Evolutionary conservation across 1,140 invertebrate genomes (phyloP), one percentile per base, ranked within the genome.

Genomic region (Bradynema listronoti): DNA sequence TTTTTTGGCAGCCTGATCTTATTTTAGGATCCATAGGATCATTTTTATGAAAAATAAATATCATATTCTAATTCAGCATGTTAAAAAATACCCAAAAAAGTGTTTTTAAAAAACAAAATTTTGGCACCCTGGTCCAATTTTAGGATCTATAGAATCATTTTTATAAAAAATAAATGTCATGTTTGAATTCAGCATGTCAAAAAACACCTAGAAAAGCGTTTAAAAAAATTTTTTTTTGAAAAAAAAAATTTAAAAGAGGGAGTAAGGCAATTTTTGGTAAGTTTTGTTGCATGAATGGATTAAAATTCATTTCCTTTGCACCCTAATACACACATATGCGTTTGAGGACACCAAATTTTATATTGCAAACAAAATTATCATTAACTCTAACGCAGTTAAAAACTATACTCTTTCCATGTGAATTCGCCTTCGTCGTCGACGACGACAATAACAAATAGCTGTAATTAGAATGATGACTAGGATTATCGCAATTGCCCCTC

Each of bases 401-500:
- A n/a, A 49, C 11, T 56, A 19, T 11, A 50, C 33, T 30, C 27
- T 55, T 55, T 43, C 34, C 53, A 52, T 27, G 33, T 61, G 54
- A 4, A 24, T 29, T 36, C n/a, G 49, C 32, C 34, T 56, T 62
- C 29, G 55, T 7, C 50, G 25, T 27, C 45, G 51, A 0, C 56
- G 56, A 30, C 45, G 56, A 7, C 54, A 58, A 24, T n/a, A 50
- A 36, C 22, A 25, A 16, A 56, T 11, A 24, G 36, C 39, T 24
- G 30, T n/a, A 7, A n/a, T 54, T 16, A 58, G 19, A 1, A 30
- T 19, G 9, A 36, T 32, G 22, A 58, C 22, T 39, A 58, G 46
- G n/a, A 54, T 54, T 11, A 62, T 7, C 16, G 58, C 56, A 14
- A 57, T 14, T 3, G 56, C 56, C 24, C 55, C 29, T 34, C 56